These are phyloP conservation scores for Cathartes aura DNA, from an alignment of 2,113 vertebrate species.

Conservation along the genomic window DNA sequence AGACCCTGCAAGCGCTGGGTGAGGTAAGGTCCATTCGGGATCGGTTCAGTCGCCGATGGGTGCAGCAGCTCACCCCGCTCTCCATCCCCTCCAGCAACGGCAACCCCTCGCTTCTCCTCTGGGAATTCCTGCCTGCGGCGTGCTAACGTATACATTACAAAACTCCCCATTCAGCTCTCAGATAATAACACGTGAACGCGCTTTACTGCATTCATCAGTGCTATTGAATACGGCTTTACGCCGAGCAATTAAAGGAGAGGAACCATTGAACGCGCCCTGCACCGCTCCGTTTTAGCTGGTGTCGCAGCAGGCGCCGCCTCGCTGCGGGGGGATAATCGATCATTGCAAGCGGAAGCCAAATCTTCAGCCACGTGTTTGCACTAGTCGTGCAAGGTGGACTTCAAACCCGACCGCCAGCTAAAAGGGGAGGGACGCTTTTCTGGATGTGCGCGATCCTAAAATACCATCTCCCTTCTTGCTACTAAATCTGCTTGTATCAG, in stretches of 20 bases:
- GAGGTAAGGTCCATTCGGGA: neutral
- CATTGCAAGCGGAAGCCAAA: neutral
- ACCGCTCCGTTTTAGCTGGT: neutral
- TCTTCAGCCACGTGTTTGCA: neutral
- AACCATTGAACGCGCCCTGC: neutral
- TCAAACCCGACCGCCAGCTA: neutral
- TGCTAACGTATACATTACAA: too few relatives aligned
- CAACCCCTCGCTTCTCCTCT: neutral
- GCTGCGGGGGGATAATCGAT: neutral
- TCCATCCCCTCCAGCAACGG: neutral
- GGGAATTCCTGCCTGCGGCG: neutral
- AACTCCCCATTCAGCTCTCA: neutral
- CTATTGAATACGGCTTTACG: fast-evolving
- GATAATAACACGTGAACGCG: neutral
- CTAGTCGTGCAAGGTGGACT: neutral
- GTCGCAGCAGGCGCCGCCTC: neutral
- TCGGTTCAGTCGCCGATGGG: fast-evolving
- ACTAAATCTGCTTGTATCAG: neutral
- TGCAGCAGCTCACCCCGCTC: neutral
- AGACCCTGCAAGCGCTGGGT: neutral
- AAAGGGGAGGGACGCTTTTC: neutral
- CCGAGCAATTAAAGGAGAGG: neutral
- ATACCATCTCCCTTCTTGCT: neutral
- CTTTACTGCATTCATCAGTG: neutral
- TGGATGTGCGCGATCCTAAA: neutral